Evolutionary conservation across 2,888 invertebrate species (phyloP).

Genomic region (Anoplius nigerrimus): DNA sequence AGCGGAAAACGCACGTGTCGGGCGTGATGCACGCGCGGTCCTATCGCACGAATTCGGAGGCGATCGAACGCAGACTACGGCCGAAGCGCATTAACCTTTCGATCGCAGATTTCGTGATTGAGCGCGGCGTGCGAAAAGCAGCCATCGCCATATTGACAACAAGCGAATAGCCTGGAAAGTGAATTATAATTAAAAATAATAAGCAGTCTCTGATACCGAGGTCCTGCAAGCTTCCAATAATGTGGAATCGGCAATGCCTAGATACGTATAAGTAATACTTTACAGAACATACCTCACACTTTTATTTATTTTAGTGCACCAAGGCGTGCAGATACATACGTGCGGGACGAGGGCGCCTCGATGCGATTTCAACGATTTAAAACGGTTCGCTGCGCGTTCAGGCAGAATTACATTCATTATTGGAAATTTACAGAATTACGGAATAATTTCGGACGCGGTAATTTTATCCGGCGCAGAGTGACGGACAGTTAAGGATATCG

Average conservation of each 20-base stretch:
- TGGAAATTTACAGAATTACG: too few species aligned
- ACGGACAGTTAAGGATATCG: neutral
- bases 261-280: neutral
- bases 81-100: slow-evolving; percentile 49
- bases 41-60: slow-evolving; percentile 42
- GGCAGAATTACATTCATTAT: too few species aligned
- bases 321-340: too few species aligned
- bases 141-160: slow-evolving; percentile 33
- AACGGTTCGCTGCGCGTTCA: too few species aligned
- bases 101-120: slow-evolving; percentile 49
- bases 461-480: too few species aligned
- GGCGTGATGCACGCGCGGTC: slow-evolving; percentile 31
- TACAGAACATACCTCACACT: too few species aligned
- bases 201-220: too few species aligned
- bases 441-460: too few species aligned
- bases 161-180: slow-evolving; percentile 16
- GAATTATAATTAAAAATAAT: neutral
- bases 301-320: too few species aligned
- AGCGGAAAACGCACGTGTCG: slow-evolving; percentile 50
- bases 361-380: too few species aligned
- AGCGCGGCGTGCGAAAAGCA: slow-evolving; percentile 45
- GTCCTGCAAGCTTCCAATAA: too few species aligned
- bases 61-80: slow-evolving; percentile 49
- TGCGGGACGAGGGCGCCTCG: too few species aligned
- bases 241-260: neutral